Percentiles rank a stretch among this genome's conserved stretches.
Evolutionary conservation across 2,888 invertebrate species (phyloP).

Genomic region (Helicoverpa assulta): DNA sequence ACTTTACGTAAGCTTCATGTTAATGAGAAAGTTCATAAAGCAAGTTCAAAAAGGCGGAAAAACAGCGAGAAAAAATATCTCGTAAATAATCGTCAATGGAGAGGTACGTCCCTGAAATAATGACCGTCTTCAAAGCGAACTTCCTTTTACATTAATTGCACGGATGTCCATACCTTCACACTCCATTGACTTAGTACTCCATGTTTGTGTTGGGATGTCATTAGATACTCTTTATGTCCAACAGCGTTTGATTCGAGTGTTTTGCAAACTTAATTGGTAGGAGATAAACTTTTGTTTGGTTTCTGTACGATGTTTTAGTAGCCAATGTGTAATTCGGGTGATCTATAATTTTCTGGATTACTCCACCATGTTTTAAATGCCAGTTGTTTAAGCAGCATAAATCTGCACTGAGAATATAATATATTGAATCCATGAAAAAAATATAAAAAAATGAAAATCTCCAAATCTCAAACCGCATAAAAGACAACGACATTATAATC

Average conservation of each 20-base stretch:
- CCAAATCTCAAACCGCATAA: conserved; percentile 21
- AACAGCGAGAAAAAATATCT: background rate
- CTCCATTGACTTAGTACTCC: conserved; percentile 37
- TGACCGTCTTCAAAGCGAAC: background rate
- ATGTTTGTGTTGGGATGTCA: conserved; percentile 43
- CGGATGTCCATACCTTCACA: background rate
- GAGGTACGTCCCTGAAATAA: background rate
- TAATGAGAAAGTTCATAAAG: background rate
- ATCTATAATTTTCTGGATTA: background rate
- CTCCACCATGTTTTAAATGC: too few species aligned
- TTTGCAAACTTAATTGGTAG: conserved; percentile 55
- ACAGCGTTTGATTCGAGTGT: conserved; percentile 49
- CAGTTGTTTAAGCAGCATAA: too few species aligned
- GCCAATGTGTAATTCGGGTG: background rate
- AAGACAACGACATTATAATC: conserved; percentile 51
- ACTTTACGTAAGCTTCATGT: background rate
- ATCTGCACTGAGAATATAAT: too few species aligned
- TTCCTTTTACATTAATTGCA: background rate
- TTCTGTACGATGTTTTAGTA: conserved; percentile 34
- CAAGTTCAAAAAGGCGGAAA: background rate
- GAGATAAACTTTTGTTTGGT: conserved; percentile 33
- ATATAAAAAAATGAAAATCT: background rate
- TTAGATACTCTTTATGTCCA: conserved; percentile 56
- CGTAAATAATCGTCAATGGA: background rate
- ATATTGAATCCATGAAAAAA: background rate